A percentile compares a stretch with the other conserved stretches of the same genome.
Conservation (phyloP, 2,888 invertebrate genomes). For the Trachelus tabidus region DNA sequence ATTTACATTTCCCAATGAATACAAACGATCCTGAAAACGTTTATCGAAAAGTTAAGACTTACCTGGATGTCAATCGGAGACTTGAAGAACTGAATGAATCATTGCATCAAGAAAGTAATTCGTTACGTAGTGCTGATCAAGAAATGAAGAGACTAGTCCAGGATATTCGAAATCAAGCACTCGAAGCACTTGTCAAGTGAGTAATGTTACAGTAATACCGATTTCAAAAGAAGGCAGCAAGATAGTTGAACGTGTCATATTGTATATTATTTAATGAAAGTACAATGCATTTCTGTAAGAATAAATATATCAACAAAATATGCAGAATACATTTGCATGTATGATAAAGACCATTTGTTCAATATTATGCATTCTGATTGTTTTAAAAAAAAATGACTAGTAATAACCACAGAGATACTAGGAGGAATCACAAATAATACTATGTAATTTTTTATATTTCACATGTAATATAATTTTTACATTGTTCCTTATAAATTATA, state of each 20-base stretch:
- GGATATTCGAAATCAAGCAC: conserved; percentile 62
- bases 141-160: conserved; percentile 60
- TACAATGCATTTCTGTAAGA: neutral
- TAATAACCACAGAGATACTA: neutral
- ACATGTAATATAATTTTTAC: neutral
- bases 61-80: conserved; percentile 56
- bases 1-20: conserved; percentile 32
- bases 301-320: neutral
- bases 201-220: neutral
- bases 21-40: conserved; percentile 43
- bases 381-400: neutral
- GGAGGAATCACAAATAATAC: neutral
- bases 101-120: conserved; percentile 48
- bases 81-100: conserved; percentile 51
- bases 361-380: neutral
- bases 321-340: neutral
- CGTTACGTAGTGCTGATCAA: conserved; percentile 48
- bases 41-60: conserved; percentile 55
- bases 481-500: neutral
- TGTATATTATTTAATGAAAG: neutral
- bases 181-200: conserved; percentile 51
- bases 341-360: neutral
- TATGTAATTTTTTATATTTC: neutral
- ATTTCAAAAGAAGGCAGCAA: neutral
- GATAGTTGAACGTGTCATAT: neutral